phyloP scores from a whole-genome alignment of 2,888 invertebrate species.

The Elysia crispata region DNA sequence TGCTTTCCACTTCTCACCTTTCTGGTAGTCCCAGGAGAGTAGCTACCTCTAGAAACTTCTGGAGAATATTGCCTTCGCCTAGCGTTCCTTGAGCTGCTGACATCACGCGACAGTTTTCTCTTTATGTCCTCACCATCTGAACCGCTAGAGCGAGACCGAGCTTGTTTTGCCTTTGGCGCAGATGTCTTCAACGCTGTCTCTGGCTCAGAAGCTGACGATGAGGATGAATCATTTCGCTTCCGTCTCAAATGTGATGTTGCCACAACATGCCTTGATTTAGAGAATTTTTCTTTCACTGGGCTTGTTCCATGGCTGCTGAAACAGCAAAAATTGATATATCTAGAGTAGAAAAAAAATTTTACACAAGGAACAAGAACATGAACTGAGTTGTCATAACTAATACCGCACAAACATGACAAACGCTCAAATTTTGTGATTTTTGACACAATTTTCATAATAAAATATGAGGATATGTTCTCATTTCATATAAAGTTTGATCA shows the following conservation, averaged over 20 bases:
- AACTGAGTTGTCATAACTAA: too few relatives aligned
- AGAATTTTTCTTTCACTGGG: slow-evolving; percentile 7
- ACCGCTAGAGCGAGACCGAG: neutral
- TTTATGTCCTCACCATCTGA: slow-evolving; percentile 27
- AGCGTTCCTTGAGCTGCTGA: too few relatives aligned
- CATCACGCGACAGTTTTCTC: neutral
- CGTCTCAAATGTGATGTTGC: slow-evolving; percentile 22
- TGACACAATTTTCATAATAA: too few relatives aligned
- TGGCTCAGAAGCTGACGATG: slow-evolving; percentile 22
- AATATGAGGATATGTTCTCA: too few relatives aligned
- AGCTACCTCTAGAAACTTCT: too few relatives aligned
- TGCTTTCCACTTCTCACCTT: slow-evolving; percentile 21
- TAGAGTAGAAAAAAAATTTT: too few relatives aligned
- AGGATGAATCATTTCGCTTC: neutral
- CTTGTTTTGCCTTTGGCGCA: neutral
- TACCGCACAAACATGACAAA: too few relatives aligned
- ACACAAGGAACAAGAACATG: too few relatives aligned
- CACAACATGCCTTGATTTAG: slow-evolving; percentile 11
- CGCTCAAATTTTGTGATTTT: too few relatives aligned
- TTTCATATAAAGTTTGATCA: too few relatives aligned
- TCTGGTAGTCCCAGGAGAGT: neutral
- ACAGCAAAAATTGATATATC: too few relatives aligned
- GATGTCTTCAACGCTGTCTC: neutral
- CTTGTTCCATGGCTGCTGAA: neutral
- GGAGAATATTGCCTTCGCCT: too few relatives aligned